Evolutionary conservation across 2,888 invertebrate genomes (phyloP).

Genomic region (Ophioninae sp.): DNA sequence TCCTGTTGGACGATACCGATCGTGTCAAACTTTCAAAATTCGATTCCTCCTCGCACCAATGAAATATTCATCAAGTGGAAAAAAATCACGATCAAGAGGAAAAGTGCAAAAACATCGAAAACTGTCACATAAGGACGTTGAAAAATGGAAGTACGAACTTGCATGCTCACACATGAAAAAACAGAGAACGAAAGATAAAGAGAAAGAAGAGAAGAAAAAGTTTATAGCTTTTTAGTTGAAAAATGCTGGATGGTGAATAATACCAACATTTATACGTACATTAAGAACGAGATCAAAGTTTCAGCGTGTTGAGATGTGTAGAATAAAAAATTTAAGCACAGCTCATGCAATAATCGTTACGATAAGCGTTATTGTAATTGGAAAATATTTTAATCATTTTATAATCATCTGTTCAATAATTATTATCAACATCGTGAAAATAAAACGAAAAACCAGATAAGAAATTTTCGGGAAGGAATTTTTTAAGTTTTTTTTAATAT

Average conservation of each 20-base stretch:
- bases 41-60: neutral
- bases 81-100: too few species aligned
- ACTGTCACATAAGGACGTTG: constrained; percentile 4
- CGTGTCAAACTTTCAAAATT: constrained; percentile 16
- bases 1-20: constrained; percentile 83
- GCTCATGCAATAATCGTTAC: constrained; percentile 45
- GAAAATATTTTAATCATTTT: constrained; percentile 23
- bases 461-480: neutral
- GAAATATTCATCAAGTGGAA: neutral
- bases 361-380: constrained; percentile 29
- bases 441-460: constrained; percentile 1
- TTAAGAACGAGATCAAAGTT: constrained; percentile 27
- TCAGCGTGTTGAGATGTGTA: constrained; percentile 22
- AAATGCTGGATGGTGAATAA: constrained; percentile 27
- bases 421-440: constrained; percentile 3
- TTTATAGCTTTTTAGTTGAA: neutral
- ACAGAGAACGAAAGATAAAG: neutral
- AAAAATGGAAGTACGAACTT: neutral
- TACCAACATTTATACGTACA: constrained; percentile 21
- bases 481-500: neutral
- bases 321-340: constrained; percentile 35
- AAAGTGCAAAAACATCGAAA: neutral
- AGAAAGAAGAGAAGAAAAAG: constrained; percentile 16
- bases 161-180: neutral
- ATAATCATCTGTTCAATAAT: neutral